Base-by-base conservation (phyloP, 2,113 vertebrate genomes). In the Passer montanus region DNA sequence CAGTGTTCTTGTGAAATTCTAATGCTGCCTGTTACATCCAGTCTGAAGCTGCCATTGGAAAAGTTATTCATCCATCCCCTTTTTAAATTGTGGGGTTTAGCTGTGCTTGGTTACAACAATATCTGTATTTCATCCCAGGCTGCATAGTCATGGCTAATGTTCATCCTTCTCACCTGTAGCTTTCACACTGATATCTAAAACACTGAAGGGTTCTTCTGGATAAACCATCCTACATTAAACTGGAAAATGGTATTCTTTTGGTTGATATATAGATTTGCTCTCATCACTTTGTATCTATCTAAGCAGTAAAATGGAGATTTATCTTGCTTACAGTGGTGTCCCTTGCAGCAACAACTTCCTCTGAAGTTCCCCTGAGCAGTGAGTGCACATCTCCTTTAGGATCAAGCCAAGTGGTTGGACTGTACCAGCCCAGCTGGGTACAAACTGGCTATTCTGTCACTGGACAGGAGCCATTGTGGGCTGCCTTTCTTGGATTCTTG, bases 401-500 rank as follows among this genome's bases (percentile, higher is more conserved):
- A 81, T 74, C 58, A 78, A 55, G 52, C 43, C 37, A 73, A 20
- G 55, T 14, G n/a, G 12, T 73, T 2, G 2, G 39, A 19, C 49
- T 80, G 13, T 35, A 41, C 22, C 46, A 62, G 82, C 46, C 53
- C 31, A 83, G 70, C 31, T 58, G 43, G 47, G 39, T 28, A 22
- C 55, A 74, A 76, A 63, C 43, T 47, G 53, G 39, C 0, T 0
- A 33, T 86, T 62, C 60, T 86, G 22, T 63, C 0, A 0, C 69
- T 49, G 3, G 5, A 33, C 52, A 24, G 16, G 4, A 68, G 50
- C 44, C 35, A 27, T 46, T 30, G 6, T 17, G 39, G 52, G 11
- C 26, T 56, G 22, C 18, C 35, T 88, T 85, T 37, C 46, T 66
- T 84, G 43, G 21, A 59, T 87, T 93, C 7, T 3, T 5, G 1